Percentiles rank a stretch among this genome's conserved stretches.
phyloP scores from a whole-genome alignment of 2,888 invertebrate genomes.

The Halictus quadricinctus region DNA sequence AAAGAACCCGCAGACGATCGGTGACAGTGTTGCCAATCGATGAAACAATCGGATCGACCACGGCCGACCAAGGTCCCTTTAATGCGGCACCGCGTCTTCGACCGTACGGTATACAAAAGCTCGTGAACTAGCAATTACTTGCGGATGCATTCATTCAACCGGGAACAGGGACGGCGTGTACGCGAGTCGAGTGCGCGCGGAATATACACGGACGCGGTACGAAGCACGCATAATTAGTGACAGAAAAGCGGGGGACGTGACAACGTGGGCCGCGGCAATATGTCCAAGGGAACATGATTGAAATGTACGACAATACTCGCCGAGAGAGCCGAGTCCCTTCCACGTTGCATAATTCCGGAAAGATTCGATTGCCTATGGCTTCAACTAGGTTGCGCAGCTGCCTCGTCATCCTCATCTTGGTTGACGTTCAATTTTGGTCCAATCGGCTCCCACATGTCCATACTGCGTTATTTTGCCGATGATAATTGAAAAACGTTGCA shows the following conservation, averaged over 20 bases:
- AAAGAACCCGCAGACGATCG: conserved; percentile 1
- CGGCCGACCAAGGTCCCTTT: conserved; percentile 6
- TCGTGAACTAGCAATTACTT: conserved; percentile 17
- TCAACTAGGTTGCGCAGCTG: not conserved
- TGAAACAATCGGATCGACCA: conserved; percentile 14
- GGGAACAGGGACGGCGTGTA: not conserved
- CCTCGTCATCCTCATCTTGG: conserved; percentile 10
- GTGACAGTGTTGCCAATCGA: not conserved
- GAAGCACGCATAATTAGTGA: conserved; percentile 62
- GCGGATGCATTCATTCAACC: conserved; percentile 13
- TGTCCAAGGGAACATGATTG: conserved; percentile 48
- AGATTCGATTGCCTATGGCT: conserved; percentile 52
- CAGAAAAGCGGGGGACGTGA: conserved; percentile 62
- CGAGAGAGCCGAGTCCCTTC: conserved; percentile 22
- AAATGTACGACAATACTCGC: conserved; percentile 36
- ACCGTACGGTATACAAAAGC: conserved; percentile 6
- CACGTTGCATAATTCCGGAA: conserved; percentile 45
- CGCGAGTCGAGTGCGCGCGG: conserved; percentile 41
- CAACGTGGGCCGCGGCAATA: conserved; percentile 29
- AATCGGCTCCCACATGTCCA: not conserved
- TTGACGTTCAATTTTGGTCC: conserved; percentile 39
- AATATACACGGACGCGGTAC: conserved; percentile 39
- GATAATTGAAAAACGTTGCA: not conserved
- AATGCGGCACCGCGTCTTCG: not conserved
- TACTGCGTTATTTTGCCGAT: not conserved